Percentiles rank a stretch among this genome's conserved stretches.
phyloP scores from a whole-genome alignment of 2,888 invertebrate species.

The Dorcus parallelipipedus region DNA sequence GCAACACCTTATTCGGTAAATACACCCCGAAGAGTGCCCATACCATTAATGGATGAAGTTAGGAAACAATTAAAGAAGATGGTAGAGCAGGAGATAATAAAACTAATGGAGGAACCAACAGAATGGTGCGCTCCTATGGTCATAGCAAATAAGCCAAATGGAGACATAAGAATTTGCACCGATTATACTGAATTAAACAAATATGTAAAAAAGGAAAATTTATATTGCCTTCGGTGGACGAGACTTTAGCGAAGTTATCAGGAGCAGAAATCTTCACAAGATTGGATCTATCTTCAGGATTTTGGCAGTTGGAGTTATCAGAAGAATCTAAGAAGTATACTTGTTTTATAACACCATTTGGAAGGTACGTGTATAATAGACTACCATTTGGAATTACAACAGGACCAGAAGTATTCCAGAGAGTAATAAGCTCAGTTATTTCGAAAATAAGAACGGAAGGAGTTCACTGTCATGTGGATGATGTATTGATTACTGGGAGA shows the following conservation, averaged over 20 bases:
- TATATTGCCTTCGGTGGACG: background rate
- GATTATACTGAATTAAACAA: constrained; percentile 1
- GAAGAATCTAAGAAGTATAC: background rate
- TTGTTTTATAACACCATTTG: too few species aligned
- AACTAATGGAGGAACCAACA: constrained; percentile 23
- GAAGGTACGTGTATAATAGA: constrained; percentile 1
- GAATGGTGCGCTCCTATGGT: constrained; percentile 41
- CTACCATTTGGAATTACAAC: constrained; percentile 6
- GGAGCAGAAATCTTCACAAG: background rate
- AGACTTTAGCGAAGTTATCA: too few species aligned
- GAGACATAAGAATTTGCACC: constrained; percentile 28
- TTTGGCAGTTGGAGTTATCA: background rate
- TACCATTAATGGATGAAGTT: constrained; percentile 34
- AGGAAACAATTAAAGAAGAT: constrained; percentile 32
- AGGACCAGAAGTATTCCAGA: constrained; percentile 1
- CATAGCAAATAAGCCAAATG: constrained; percentile 25
- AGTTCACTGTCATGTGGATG: background rate
- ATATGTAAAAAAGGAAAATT: background rate
- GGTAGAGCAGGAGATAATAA: constrained; percentile 28
- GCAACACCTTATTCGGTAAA: constrained; percentile 8
- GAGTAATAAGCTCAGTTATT: constrained; percentile 13
- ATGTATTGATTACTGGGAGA: background rate
- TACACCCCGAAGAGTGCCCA: constrained; percentile 34
- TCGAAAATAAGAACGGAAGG: background rate
- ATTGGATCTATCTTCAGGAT: background rate